Conservation (phyloP, 2,113 vertebrate genomes). For the Desmodus rotundus region DNA sequence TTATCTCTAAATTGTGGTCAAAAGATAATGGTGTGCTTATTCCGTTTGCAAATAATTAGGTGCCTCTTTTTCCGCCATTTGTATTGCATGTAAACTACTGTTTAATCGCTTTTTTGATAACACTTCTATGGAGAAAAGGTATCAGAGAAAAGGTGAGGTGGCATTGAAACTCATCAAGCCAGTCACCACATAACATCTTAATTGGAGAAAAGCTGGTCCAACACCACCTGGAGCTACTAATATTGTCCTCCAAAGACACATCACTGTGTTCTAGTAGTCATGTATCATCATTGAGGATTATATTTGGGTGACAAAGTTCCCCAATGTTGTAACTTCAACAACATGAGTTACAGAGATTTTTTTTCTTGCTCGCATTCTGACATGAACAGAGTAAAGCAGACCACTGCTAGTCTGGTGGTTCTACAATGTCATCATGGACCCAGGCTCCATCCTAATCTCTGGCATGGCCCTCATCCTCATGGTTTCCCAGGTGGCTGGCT, state of each 20-base stretch:
- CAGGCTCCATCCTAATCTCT: neutral
- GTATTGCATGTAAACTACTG: neutral
- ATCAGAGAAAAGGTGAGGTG: neutral
- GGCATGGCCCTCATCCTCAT: neutral
- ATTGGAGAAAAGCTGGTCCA: neutral
- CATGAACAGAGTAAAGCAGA: neutral
- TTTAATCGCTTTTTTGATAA: neutral
- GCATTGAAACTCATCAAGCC: neutral
- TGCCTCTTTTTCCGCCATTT: neutral
- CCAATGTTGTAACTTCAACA: neutral
- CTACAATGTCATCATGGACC: neutral
- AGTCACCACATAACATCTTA: neutral
- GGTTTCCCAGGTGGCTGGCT: neutral
- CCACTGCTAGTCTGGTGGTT: neutral
- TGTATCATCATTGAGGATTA: neutral
- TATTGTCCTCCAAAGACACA: neutral
- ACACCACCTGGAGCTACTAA: neutral
- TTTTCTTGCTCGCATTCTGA: neutral
- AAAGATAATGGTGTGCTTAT: constrained; percentile 29
- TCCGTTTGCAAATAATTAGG: constrained; percentile 20
- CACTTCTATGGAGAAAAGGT: neutral
- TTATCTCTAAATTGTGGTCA: neutral
- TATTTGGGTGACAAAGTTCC: neutral
- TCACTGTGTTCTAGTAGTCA: neutral
- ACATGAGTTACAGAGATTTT: neutral